These are phyloP conservation scores for Catocala sponsa DNA, from an alignment of 2,888 invertebrate genomes.

Conservation along the genomic window DNA sequence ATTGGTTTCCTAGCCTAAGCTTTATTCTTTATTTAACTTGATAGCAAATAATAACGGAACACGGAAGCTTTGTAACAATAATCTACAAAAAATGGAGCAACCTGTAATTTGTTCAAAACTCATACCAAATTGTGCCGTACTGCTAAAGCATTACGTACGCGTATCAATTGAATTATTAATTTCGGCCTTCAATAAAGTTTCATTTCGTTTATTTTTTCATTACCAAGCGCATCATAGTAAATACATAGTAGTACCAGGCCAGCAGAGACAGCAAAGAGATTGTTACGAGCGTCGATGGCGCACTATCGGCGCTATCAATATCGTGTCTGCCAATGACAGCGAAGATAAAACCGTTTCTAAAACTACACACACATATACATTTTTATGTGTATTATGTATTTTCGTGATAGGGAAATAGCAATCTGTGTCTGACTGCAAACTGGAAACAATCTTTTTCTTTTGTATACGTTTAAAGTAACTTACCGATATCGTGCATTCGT, in stretches of 20 bases:
- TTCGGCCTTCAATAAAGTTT: constrained; percentile 59
- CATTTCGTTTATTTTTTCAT: constrained; percentile 78
- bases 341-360: constrained; percentile 47
- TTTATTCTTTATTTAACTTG: constrained; percentile 31
- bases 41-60: constrained; percentile 37
- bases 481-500: constrained; percentile 87
- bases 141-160: constrained; percentile 22
- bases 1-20: constrained; percentile 30
- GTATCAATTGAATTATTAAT: constrained; percentile 26
- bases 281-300: constrained; percentile 52
- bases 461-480: constrained; percentile 55
- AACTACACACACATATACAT: constrained; percentile 24
- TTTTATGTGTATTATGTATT: constrained; percentile 30
- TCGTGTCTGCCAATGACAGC: constrained; percentile 58
- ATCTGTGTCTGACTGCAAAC: constrained; percentile 18
- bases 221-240: constrained; percentile 79
- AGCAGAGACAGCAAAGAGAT: constrained; percentile 71
- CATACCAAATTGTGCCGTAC: constrained; percentile 41
- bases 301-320: constrained; percentile 55
- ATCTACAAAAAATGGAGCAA: constrained; percentile 55
- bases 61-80: constrained; percentile 32
- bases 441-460: constrained; percentile 21
- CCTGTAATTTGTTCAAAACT: constrained; percentile 54
- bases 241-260: constrained; percentile 84
- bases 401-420: constrained; percentile 25